A percentile compares a stretch with the other conserved stretches of the same genome.
Conservation (phyloP, 2,797 vertebrate species). For the Pseudomugil tenellus region DNA sequence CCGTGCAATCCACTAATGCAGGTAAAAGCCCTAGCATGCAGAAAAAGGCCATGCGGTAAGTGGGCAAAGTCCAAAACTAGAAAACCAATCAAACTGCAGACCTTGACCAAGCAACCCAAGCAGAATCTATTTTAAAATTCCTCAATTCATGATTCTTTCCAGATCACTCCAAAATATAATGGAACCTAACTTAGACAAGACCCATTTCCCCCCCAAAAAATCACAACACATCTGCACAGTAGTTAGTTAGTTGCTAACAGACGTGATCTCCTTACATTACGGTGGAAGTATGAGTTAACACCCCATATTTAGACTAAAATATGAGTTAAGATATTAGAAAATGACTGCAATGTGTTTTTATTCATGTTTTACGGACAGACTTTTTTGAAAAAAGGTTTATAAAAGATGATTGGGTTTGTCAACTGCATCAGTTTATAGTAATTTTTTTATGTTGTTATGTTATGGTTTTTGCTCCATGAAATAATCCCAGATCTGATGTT, state of each 20-base stretch:
- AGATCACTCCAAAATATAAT: too few relatives aligned
- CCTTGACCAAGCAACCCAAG: too few relatives aligned
- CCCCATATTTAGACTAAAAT: too few relatives aligned
- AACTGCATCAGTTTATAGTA: slow-evolving; percentile 53
- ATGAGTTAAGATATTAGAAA: neutral
- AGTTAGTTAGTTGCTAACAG: too few relatives aligned
- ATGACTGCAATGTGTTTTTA: neutral
- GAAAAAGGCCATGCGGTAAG: neutral
- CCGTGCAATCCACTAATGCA: neutral
- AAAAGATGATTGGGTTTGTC: slow-evolving; percentile 40
- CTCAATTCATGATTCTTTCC: too few relatives aligned
- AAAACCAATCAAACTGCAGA: neutral
- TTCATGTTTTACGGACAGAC: neutral
- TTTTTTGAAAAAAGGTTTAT: slow-evolving; percentile 40
- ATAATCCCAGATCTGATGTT: slow-evolving; percentile 60
- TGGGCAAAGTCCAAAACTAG: neutral
- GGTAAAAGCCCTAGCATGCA: neutral
- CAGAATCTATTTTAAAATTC: too few relatives aligned
- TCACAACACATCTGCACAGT: too few relatives aligned
- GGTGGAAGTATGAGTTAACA: too few relatives aligned
- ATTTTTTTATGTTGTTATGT: slow-evolving; percentile 48
- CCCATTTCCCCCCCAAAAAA: too few relatives aligned
- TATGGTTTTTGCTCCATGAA: slow-evolving; percentile 56
- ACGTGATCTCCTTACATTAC: too few relatives aligned
- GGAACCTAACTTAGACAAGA: too few relatives aligned